phyloP scores from a whole-genome alignment of 2,797 vertebrate genomes.

The Oreortyx pictus region DNA sequence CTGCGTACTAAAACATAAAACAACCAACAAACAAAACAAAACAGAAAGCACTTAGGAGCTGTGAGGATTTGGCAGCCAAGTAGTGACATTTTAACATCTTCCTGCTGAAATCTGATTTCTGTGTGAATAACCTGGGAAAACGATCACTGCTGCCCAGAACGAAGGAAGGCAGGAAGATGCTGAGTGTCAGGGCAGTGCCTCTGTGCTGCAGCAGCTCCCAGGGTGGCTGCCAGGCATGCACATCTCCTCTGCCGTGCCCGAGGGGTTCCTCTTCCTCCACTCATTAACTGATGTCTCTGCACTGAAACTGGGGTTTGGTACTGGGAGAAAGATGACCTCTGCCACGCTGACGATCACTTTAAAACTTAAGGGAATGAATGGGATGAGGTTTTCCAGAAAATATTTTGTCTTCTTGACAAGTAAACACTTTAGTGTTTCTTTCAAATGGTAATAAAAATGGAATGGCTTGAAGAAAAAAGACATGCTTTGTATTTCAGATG shows the following conservation, averaged over 20 bases:
- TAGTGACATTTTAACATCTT: not conserved
- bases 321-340: not conserved
- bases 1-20: not conserved
- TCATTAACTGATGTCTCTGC: not conserved
- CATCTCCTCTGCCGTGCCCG: not conserved
- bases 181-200: not conserved
- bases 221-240: not conserved
- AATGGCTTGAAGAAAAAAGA: not conserved
- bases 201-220: not conserved
- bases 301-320: not conserved
- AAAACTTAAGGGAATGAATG: not conserved
- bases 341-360: not conserved
- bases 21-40: fast-evolving
- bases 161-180: not conserved
- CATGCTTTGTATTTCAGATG: conserved; percentile 16
- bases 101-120: not conserved
- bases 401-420: conserved; percentile 41
- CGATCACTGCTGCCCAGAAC: not conserved
- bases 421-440: conserved; percentile 17
- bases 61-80: not conserved
- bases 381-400: not conserved
- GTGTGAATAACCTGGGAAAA: not conserved
- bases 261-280: not conserved
- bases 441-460: conserved; percentile 26
- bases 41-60: not conserved